phyloP scores from a whole-genome alignment of 2,113 vertebrate species.

The Oncorhynchus keta region DNA sequence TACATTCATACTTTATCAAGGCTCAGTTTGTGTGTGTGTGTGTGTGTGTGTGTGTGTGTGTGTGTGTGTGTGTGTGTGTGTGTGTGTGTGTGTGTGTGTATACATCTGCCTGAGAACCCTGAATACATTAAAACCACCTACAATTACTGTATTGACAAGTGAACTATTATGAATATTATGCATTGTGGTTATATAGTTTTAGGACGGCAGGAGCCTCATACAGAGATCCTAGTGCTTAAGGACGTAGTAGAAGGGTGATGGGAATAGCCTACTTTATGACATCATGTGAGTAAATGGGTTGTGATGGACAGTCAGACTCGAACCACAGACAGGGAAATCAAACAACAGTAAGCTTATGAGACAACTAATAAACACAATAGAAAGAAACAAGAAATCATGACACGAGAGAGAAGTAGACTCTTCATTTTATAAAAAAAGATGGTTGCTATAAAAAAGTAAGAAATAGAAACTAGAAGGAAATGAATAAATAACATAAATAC shows the following conservation, averaged over 20 bases:
- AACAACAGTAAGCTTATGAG: too few species aligned
- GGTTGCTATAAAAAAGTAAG: not conserved
- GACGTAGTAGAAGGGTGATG: not conserved
- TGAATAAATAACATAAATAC: constrained; percentile 67
- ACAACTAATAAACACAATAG: too few species aligned
- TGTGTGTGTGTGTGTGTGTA: too few species aligned
- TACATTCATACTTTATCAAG: too few species aligned
- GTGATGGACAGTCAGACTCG: constrained; percentile 24
- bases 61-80: not conserved
- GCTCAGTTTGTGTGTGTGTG: too few species aligned
- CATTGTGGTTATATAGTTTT: not conserved
- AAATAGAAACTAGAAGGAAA: not conserved
- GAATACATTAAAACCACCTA: not conserved
- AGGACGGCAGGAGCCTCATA: not conserved
- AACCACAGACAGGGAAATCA: not conserved
- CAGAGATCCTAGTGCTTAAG: not conserved
- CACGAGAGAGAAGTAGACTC: too few species aligned
- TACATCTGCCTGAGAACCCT: not conserved
- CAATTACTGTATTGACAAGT: not conserved
- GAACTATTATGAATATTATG: not conserved
- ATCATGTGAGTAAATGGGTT: constrained; percentile 1
- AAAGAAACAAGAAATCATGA: too few species aligned
- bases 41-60: not conserved
- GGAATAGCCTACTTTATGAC: not conserved
- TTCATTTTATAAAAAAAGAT: not conserved